phyloP scores from a whole-genome alignment of 1,140 invertebrate species.

The Galendromus occidentalis region DNA sequence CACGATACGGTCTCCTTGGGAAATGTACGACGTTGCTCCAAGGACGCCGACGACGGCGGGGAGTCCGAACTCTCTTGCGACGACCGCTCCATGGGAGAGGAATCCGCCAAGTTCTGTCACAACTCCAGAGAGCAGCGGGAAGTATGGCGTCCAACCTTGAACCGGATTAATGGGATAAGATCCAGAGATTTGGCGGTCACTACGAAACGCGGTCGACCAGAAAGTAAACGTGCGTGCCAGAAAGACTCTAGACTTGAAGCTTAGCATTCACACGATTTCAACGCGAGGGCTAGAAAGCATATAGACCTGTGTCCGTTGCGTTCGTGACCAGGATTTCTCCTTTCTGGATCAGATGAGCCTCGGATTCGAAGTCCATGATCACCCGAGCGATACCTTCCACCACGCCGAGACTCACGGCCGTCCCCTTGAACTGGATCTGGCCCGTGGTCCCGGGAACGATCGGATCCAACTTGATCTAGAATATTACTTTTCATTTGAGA shows the following conservation, averaged over 20 bases:
- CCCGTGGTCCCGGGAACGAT: too few species aligned
- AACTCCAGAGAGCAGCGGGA: not conserved
- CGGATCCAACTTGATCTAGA: too few species aligned
- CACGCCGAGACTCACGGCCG: not conserved
- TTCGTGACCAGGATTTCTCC: not conserved
- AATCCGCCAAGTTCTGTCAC: not conserved
- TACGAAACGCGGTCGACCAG: too few species aligned
- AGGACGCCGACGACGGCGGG: not conserved
- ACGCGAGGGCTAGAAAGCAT: not conserved
- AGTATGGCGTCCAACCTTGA: not conserved
- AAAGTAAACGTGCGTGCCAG: too few species aligned
- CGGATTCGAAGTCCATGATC: not conserved
- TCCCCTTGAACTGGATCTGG: not conserved
- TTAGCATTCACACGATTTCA: too few species aligned
- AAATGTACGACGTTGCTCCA: not conserved
- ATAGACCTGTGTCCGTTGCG: not conserved
- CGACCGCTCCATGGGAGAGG: not conserved
- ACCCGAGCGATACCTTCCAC: not conserved
- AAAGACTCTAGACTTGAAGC: too few species aligned
- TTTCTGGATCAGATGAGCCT: not conserved
- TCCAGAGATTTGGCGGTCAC: too few species aligned
- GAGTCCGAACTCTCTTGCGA: constrained; percentile 2
- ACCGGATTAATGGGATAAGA: too few species aligned
- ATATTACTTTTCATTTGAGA: too few species aligned
- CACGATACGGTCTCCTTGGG: not conserved